These are phyloP conservation scores for Trachelus troglodyta DNA, from an alignment of 2,888 invertebrate genomes.

Conservation along the genomic window DNA sequence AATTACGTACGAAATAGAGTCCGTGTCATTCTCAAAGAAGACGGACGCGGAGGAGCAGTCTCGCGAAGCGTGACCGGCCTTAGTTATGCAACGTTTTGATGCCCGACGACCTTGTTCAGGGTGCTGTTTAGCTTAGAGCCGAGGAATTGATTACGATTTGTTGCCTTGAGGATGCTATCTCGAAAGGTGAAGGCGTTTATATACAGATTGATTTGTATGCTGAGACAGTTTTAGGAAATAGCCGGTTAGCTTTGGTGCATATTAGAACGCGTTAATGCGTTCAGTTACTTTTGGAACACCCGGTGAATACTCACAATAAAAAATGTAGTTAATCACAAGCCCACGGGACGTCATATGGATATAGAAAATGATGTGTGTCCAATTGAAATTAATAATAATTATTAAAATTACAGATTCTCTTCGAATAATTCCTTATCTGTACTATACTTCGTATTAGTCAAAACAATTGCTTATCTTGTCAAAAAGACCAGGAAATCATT, in stretches of 20 bases:
- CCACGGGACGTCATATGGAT: not conserved
- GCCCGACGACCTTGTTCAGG: slow-evolving; percentile 52
- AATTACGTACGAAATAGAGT: slow-evolving; percentile 4
- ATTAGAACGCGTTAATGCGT: not conserved
- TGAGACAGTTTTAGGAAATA: slow-evolving; percentile 28
- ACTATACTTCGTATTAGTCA: not conserved
- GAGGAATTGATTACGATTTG: slow-evolving; percentile 49
- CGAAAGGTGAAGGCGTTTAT: slow-evolving; percentile 36
- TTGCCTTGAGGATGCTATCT: slow-evolving; percentile 38
- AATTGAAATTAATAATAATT: not conserved
- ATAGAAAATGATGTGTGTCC: not conserved
- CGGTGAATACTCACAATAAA: not conserved
- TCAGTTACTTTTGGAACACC: not conserved
- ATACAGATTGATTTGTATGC: slow-evolving; percentile 18
- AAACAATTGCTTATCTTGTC: not conserved
- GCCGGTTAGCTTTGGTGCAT: not conserved
- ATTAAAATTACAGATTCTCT: not conserved
- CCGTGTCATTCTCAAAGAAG: not conserved
- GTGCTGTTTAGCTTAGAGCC: slow-evolving; percentile 52
- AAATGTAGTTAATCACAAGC: not conserved
- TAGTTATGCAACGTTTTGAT: slow-evolving; percentile 64
- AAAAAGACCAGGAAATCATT: not conserved
- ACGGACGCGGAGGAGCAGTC: slow-evolving; percentile 34
- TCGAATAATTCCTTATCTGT: no score
- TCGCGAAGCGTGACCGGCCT: slow-evolving; percentile 60